These are phyloP conservation scores for Glaucomys volans DNA, from an alignment of 2,113 vertebrate species.

Conservation along the genomic window DNA sequence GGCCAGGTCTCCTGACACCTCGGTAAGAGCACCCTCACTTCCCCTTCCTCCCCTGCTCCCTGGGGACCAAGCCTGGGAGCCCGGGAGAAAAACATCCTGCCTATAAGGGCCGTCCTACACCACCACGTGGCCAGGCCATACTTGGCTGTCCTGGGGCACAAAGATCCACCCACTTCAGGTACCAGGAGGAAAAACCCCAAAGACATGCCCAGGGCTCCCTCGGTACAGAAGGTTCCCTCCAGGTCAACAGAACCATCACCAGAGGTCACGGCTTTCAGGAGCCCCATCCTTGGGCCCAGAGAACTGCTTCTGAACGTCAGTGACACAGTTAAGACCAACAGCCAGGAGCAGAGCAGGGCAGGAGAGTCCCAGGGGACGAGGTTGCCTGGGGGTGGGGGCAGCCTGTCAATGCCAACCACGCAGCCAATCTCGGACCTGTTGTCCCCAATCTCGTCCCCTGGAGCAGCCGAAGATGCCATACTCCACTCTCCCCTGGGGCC, in stretches of 20 bases:
- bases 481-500: neutral
- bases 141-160: neutral
- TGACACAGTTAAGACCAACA: too few relatives aligned
- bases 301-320: neutral
- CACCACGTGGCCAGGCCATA: neutral
- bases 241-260: neutral
- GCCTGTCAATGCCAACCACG: neutral
- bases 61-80: neutral
- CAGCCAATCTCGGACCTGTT: neutral
- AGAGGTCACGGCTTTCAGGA: rapidly evolving
- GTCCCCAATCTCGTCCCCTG: neutral
- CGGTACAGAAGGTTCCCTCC: rapidly evolving
- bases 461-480: neutral
- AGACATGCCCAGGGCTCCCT: neutral
- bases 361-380: neutral
- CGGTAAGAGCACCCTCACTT: too few relatives aligned
- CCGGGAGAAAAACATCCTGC: neutral
- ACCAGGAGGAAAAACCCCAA: neutral
- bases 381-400: neutral
- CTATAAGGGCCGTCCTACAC: neutral
- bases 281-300: neutral
- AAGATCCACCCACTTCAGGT: too few relatives aligned
- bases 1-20: too few relatives aligned
- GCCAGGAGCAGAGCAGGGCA: neutral
- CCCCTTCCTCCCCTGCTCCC: neutral